Percentiles rank a stretch among this genome's conserved stretches.
Evolutionary conservation across 2,113 vertebrate species (phyloP).

Genomic region (Hippocampus guttulatus): DNA sequence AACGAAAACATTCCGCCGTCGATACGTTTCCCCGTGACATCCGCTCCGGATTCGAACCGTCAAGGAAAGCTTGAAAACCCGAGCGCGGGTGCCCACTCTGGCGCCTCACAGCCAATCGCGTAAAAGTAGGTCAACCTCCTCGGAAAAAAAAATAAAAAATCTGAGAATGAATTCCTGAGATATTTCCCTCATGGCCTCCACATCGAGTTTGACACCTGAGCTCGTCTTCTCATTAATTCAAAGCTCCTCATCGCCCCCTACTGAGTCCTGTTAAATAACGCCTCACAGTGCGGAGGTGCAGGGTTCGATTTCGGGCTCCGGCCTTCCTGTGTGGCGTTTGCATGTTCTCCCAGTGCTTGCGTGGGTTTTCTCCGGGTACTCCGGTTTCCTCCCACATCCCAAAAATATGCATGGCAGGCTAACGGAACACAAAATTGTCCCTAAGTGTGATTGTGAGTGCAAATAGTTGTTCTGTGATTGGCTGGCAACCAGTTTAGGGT

Average conservation of each 20-base stretch:
- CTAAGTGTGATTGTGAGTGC: too few relatives aligned
- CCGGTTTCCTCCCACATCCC: too few relatives aligned
- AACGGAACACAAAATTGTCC: too few relatives aligned
- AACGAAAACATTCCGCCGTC: constrained; percentile 51
- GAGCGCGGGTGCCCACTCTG: constrained; percentile 8
- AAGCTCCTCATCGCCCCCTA: constrained; percentile 56
- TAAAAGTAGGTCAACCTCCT: constrained; percentile 56
- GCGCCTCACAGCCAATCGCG: constrained; percentile 18
- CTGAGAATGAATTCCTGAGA: constrained; percentile 30
- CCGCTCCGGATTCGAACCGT: constrained; percentile 18
- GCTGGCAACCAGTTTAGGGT: too few relatives aligned
- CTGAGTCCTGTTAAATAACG: constrained; percentile 17
- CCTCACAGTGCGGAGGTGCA: too few relatives aligned
- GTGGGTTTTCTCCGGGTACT: too few relatives aligned
- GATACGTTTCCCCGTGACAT: constrained; percentile 55
- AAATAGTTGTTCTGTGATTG: too few relatives aligned
- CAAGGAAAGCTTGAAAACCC: constrained; percentile 44
- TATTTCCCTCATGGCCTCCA: constrained; percentile 54
- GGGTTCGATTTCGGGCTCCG: too few relatives aligned
- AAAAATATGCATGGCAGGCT: too few relatives aligned
- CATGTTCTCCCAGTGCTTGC: too few relatives aligned
- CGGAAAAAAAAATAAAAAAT: constrained; percentile 30
- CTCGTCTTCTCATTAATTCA: constrained; percentile 60
- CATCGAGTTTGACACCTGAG: constrained; percentile 65
- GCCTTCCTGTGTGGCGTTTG: too few relatives aligned